phyloP scores from a whole-genome alignment of 2,113 vertebrate genomes.

The Callaeas wilsoni region DNA sequence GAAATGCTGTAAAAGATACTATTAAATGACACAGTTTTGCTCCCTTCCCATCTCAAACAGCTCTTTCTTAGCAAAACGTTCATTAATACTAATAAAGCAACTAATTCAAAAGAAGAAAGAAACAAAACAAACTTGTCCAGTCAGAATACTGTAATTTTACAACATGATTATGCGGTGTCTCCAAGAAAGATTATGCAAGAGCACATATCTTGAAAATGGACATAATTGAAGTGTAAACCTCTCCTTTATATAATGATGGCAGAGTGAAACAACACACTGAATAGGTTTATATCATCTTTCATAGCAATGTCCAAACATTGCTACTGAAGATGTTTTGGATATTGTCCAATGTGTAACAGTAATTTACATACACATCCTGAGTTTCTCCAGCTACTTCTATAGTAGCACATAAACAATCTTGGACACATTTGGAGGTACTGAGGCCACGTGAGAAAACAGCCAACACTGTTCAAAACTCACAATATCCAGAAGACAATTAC shows the following conservation, averaged over 20 bases:
- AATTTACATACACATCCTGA: neutral
- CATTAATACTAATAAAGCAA: neutral
- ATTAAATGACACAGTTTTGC: neutral
- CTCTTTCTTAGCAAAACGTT: neutral
- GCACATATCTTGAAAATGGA: neutral
- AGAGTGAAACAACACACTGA: neutral
- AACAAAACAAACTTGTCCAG: slow-evolving; percentile 54
- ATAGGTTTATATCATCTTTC: neutral
- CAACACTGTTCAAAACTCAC: neutral
- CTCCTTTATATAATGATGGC: neutral
- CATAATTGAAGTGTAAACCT: neutral
- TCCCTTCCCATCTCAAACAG: neutral
- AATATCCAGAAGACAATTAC: neutral
- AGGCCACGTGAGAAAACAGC: neutral
- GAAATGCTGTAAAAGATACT: slow-evolving; percentile 3
- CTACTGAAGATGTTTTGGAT: neutral
- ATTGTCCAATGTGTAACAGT: neutral
- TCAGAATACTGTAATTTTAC: neutral
- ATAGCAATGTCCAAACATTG: neutral
- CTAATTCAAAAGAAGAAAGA: slow-evolving; percentile 14
- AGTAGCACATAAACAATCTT: neutral
- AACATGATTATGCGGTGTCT: neutral
- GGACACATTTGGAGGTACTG: neutral
- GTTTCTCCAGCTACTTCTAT: neutral
- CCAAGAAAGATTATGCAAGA: neutral